Evolutionary conservation across 2,888 invertebrate genomes (phyloP).

Genomic region (Therioaphis trifolii): DNA sequence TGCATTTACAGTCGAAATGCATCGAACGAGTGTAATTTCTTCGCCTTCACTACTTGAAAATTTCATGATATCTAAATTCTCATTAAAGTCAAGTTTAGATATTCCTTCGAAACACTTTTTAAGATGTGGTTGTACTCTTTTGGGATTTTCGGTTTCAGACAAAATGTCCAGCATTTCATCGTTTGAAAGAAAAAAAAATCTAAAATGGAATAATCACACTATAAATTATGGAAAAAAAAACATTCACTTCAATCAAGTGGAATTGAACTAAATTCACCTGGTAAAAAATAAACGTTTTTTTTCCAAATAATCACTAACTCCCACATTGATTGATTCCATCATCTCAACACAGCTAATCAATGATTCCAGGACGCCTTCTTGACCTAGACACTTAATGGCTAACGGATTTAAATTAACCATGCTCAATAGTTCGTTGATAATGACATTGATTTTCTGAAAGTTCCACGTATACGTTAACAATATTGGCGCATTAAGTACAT

Average conservation of each 20-base stretch:
- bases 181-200: slow-evolving; percentile 91
- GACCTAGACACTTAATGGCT: slow-evolving; percentile 77
- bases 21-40: slow-evolving; percentile 74
- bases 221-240: too few relatives aligned
- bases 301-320: slow-evolving; percentile 84
- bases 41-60: slow-evolving; percentile 85
- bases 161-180: slow-evolving; percentile 91
- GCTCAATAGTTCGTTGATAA: slow-evolving; percentile 77
- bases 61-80: slow-evolving; percentile 78
- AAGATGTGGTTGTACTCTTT: slow-evolving; percentile 85
- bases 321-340: slow-evolving; percentile 84
- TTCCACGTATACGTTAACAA: neutral
- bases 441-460: slow-evolving; percentile 75
- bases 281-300: slow-evolving; percentile 86
- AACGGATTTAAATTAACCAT: slow-evolving; percentile 75
- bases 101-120: slow-evolving; percentile 92
- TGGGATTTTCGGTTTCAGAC: slow-evolving; percentile 88
- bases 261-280: slow-evolving; percentile 68
- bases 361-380: slow-evolving; percentile 77
- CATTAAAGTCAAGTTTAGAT: slow-evolving; percentile 78
- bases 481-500: neutral
- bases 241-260: too few relatives aligned
- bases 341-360: slow-evolving; percentile 77
- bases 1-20: slow-evolving; percentile 75
- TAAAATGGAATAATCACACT: slow-evolving; percentile 67